A percentile compares a stretch with the other conserved stretches of the same genome.
These are phyloP conservation scores for Melozone crissalis DNA, from an alignment of 2,113 vertebrate species.

Conservation along the genomic window DNA sequence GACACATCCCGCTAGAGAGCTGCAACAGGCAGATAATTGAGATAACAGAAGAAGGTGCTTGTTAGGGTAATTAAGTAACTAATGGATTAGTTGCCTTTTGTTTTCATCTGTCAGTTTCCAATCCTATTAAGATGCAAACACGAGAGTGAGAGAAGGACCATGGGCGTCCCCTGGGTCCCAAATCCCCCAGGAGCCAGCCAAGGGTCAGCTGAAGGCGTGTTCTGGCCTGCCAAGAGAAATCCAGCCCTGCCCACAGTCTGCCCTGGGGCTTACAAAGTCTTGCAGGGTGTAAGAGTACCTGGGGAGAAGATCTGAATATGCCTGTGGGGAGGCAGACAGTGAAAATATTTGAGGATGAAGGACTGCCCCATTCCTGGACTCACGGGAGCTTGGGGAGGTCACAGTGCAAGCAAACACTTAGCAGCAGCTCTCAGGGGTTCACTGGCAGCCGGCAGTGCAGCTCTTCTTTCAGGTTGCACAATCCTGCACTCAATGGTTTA, in stretches of 20 bases:
- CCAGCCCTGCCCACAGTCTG: not conserved
- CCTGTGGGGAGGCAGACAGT: not conserved
- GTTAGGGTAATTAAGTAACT: not conserved
- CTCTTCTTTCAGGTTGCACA: not conserved
- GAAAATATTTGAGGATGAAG: not conserved
- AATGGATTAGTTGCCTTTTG: not conserved
- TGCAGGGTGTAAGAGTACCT: rapidly evolving
- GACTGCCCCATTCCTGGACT: not conserved
- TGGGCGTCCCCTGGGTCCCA: rapidly evolving
- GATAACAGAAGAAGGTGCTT: not conserved
- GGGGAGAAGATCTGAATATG: not conserved
- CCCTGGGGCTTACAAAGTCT: not conserved
- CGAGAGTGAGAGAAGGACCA: not conserved
- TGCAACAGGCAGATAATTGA: not conserved
- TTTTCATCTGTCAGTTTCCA: not conserved
- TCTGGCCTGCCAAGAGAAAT: not conserved
- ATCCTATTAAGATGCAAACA: not conserved
- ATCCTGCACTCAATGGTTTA: not conserved
- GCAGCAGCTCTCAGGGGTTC: not conserved
- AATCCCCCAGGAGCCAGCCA: not conserved
- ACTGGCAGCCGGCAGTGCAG: rapidly evolving
- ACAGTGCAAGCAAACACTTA: not conserved
- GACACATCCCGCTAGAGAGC: not conserved
- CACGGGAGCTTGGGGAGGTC: not conserved
- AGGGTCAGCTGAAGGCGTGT: not conserved